Percentiles rank a stretch among this genome's conserved stretches.
Conservation (phyloP, 2,113 vertebrate genomes). For the Physeter macrocephalus region DNA sequence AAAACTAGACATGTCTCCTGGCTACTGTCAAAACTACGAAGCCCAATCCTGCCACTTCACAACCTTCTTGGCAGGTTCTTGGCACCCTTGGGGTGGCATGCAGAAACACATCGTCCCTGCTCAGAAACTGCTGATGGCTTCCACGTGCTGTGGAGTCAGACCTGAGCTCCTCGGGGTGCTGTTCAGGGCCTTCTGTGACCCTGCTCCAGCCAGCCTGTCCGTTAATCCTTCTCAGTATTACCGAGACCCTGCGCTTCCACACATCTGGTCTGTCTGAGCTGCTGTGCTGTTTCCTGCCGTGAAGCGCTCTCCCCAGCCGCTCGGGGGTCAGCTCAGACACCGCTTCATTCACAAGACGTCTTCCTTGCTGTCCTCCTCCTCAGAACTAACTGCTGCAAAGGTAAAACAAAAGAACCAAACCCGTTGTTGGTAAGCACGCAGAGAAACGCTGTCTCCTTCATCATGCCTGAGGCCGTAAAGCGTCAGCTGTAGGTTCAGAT, state of each 20-base stretch:
- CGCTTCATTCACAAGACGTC: background rate
- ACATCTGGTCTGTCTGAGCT: background rate
- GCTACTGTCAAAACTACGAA: constrained; percentile 68
- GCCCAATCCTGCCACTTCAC: constrained; percentile 45
- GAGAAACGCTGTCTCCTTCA: background rate
- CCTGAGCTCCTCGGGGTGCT: background rate
- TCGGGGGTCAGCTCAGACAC: background rate
- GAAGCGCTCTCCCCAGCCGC: background rate
- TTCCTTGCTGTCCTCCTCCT: background rate
- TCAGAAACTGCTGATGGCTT: constrained; percentile 57
- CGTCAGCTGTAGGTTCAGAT: background rate
- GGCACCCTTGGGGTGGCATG: constrained; percentile 36
- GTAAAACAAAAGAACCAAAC: background rate
- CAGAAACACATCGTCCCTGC: constrained; percentile 50
- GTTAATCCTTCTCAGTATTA: background rate
- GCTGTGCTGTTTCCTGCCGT: background rate
- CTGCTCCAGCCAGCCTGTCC: background rate
- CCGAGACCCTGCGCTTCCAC: background rate
- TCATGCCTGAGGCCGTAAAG: too few relatives aligned
- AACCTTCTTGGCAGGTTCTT: constrained; percentile 68
- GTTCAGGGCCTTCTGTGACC: background rate
- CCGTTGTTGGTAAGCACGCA: background rate
- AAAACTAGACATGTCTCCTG: constrained; percentile 66
- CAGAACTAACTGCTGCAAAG: background rate
- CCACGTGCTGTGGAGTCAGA: constrained; percentile 14